phyloP scores from a whole-genome alignment of 2,113 vertebrate species.

The Sminthopsis crassicaudata region DNA sequence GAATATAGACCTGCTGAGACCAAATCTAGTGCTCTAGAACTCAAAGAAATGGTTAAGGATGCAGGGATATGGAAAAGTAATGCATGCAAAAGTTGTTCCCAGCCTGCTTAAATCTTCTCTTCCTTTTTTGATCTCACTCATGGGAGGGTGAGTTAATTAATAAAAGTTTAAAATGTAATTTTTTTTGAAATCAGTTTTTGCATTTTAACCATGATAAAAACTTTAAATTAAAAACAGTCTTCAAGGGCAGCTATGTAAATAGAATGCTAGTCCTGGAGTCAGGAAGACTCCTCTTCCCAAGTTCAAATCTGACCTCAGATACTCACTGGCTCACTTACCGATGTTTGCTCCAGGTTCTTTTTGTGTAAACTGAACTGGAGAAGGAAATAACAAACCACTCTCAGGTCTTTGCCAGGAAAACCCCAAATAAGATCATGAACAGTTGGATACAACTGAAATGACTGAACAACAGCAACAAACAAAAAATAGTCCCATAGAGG shows the following conservation, averaged over 20 bases:
- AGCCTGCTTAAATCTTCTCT: background rate
- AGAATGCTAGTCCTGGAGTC: background rate
- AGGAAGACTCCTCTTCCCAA: background rate
- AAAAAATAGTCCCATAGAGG: too few relatives aligned
- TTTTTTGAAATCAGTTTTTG: background rate
- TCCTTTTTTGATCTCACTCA: background rate
- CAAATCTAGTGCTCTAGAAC: background rate
- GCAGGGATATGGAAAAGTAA: background rate
- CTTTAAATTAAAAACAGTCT: background rate
- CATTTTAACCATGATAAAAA: background rate
- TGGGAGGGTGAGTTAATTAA: background rate
- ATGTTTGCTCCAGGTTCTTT: background rate
- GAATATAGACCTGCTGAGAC: background rate
- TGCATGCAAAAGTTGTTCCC: background rate
- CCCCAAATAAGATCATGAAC: background rate
- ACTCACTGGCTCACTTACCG: background rate
- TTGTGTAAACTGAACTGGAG: background rate
- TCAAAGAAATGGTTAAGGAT: background rate
- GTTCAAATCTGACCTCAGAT: background rate
- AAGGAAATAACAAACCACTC: background rate
- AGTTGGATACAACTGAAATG: background rate
- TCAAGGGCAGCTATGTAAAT: background rate
- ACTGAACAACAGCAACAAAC: too few relatives aligned
- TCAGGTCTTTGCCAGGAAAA: background rate
- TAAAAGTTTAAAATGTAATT: background rate